A percentile compares a stretch with the other conserved stretches of the same genome.
Evolutionary conservation across 2,888 invertebrate species (phyloP).

Genomic region (Maniola hyperantus): DNA sequence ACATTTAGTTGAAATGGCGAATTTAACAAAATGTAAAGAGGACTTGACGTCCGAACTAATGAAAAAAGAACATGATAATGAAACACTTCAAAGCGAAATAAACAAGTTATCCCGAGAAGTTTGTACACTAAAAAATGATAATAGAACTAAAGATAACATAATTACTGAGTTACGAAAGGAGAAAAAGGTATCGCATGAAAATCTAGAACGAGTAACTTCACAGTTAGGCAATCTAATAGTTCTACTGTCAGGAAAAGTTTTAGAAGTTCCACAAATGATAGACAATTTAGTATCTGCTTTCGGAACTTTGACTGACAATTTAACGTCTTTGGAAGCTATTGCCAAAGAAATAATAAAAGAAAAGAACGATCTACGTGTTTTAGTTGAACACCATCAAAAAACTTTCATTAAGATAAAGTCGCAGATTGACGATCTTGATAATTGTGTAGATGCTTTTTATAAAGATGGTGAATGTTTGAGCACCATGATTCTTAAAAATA

Average conservation of each 20-base stretch:
- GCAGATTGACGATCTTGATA: slow-evolving; percentile 38
- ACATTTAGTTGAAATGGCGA: slow-evolving; percentile 40
- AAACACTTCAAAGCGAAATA: slow-evolving; percentile 45
- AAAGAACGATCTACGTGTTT: slow-evolving; percentile 43
- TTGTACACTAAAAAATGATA: slow-evolving; percentile 47
- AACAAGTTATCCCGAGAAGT: slow-evolving; percentile 43
- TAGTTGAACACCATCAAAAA: slow-evolving; percentile 34
- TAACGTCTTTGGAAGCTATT: slow-evolving; percentile 51
- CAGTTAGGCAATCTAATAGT: slow-evolving; percentile 50
- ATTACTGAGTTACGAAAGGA: slow-evolving; percentile 44
- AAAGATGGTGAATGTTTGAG: slow-evolving; percentile 29
- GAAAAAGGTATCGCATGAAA: slow-evolving; percentile 46
- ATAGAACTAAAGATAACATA: slow-evolving; percentile 41
- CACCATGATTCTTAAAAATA: slow-evolving; percentile 14
- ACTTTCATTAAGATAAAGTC: slow-evolving; percentile 31
- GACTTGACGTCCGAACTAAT: slow-evolving; percentile 44
- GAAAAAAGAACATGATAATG: slow-evolving; percentile 46
- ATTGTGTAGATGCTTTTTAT: slow-evolving; percentile 39
- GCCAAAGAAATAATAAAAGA: slow-evolving; percentile 47
- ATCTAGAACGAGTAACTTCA: slow-evolving; percentile 50
- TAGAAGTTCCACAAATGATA: slow-evolving; percentile 51
- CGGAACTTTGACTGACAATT: slow-evolving; percentile 47
- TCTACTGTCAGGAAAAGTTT: slow-evolving; percentile 51
- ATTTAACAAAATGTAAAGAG: slow-evolving; percentile 48
- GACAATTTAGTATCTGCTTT: slow-evolving; percentile 52